phyloP scores from a whole-genome alignment of 2,888 invertebrate species.

The Elysia crispata region DNA sequence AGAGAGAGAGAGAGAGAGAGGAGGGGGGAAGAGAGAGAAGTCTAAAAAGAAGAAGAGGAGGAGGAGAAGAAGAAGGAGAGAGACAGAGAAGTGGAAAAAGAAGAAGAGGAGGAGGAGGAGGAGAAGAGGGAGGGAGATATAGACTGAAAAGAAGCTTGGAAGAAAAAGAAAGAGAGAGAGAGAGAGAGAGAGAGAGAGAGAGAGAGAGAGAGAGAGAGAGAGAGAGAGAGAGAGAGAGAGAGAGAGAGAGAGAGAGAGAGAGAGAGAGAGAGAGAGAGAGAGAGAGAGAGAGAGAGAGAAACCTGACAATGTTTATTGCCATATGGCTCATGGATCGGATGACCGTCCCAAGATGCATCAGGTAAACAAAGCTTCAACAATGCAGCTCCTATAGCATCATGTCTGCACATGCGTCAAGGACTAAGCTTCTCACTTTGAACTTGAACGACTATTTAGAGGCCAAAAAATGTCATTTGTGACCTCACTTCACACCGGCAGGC shows the following conservation, averaged over 20 bases:
- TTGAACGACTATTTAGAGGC: too few relatives aligned
- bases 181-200: conserved; percentile 9
- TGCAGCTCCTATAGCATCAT: too few relatives aligned
- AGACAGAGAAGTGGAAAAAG: neutral
- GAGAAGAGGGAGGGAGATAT: conserved; percentile 5
- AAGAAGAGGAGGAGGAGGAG: neutral
- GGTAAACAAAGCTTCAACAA: too few relatives aligned
- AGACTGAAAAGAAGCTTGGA: conserved; percentile 1
- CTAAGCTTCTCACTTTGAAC: too few relatives aligned
- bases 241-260: conserved; percentile 13
- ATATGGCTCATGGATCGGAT: neutral
- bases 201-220: conserved; percentile 20
- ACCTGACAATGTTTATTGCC: neutral
- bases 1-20: conserved; percentile 14
- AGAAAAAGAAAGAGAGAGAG: conserved; percentile 16
- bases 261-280: conserved; percentile 23
- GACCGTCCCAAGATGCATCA: neutral
- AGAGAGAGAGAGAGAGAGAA: conserved; percentile 12
- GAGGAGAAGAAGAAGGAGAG: conserved; percentile 17
- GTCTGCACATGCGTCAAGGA: too few relatives aligned
- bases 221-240: conserved; percentile 20
- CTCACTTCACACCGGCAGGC: neutral
- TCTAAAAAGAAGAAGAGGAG: neutral
- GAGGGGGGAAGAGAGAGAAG: neutral
- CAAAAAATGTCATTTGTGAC: too few relatives aligned